Evolutionary conservation across 2,113 vertebrate species (phyloP).

Genomic region (Eira barbara): DNA sequence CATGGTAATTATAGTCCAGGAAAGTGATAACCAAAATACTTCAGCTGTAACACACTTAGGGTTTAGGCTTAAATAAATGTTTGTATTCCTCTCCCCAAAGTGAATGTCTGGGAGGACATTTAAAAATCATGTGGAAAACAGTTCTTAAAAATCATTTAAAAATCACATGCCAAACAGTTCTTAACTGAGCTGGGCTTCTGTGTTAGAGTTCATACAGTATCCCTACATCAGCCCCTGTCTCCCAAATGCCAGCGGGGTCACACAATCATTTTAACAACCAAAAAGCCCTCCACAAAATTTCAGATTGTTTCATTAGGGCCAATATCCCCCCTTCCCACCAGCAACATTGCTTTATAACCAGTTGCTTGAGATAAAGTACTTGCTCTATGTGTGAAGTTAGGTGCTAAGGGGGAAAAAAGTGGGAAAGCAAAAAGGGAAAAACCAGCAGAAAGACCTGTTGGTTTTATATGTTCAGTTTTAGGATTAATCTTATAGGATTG

Average conservation of each 20-base stretch:
- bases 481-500: neutral
- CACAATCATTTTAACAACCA: neutral
- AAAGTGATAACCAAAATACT: neutral
- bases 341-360: neutral
- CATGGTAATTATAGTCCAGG: neutral
- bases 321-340: fast-evolving
- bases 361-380: neutral
- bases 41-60: neutral
- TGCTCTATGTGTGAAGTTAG: neutral
- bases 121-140: neutral
- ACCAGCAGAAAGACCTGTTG: neutral
- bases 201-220: neutral
- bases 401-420: neutral
- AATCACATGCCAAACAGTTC: neutral
- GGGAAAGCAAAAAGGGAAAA: neutral
- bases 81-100: neutral
- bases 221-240: too few species aligned
- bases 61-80: neutral
- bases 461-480: neutral
- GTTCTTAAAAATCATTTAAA: neutral
- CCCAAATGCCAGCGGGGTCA: neutral
- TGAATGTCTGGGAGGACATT: neutral
- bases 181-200: neutral
- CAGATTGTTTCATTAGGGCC: neutral
- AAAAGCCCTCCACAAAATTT: neutral